Base-by-base conservation (phyloP, 1,140 invertebrate genomes). In the Hypothenemus hampei region DNA sequence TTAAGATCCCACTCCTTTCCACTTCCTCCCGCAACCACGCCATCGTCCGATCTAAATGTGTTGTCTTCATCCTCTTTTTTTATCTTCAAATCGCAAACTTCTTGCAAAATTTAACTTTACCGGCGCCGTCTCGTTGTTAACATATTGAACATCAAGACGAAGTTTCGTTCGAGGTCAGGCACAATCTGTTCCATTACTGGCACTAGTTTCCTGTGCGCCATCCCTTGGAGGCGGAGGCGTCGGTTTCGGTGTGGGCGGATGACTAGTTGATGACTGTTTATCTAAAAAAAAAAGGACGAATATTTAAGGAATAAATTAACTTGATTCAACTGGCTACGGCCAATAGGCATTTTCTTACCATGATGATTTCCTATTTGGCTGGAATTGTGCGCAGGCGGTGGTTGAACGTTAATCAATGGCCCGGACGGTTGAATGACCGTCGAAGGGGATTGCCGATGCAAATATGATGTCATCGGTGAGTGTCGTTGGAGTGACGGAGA, bases 371-470 rank as follows among this genome's bases (percentile, higher is more conserved):
- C 7, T 10, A 37, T 53, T 8, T 50, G 39, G 23, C 40, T 53
- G 13, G 44, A 29, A 29, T 16, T 45, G 18, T 66, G 61, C 49
- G 56, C 66, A 33, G 63, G 48, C 4, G 60, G 47, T 10, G 61
- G 39, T 35, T 63, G 58, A 6, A 61, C 50, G 16, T 57, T 49
- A 18, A 71, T 70, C 26, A 70, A 29, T 3, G 68, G 67, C 21
- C 66, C 67, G 11, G 69, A 71, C 1, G 68, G 68, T 51, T 70
- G 68, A 21, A 71, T 65, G 2, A 70, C 59, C 15, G 55, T 50
- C 21, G n/a, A n/a, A 5, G 67, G 64, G 10, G 63, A 66, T 29
- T 69, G 68, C 5, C 55, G 13, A n/a, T 19, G 47, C 7, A 65
- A 63, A 43, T 65, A 63, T 8, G 60, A 58, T 33, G 62, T 31